Base-by-base conservation (phyloP, 2,113 vertebrate genomes). In the Lagopus muta region DNA sequence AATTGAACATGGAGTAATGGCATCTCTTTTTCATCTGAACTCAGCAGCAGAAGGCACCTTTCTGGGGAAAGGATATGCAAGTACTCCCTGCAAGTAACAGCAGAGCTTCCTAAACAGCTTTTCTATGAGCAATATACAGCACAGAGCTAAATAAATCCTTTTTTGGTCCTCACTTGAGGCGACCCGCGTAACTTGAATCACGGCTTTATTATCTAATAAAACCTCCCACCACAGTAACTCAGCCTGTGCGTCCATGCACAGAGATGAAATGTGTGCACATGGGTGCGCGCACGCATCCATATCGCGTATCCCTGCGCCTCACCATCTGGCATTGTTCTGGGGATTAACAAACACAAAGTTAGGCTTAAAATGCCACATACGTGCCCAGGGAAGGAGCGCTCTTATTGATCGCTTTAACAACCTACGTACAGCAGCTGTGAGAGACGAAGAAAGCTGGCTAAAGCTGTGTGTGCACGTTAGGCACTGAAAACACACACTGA, bases 381-480 rank as follows among this genome's bases (percentile, higher is more conserved):
- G 0, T 4, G 18, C 52, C 42, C 65, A 64, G 55, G n/a, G 47
- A 93, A 85, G 43, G 42, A 90, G 36, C 64, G 57, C 40, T 89
- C 81, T 60, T 50, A 24, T 45, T 66, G 58, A 38, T 76, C 21
- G 48, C 43, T 90, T 88, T 76, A 64, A 65, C 74, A 78, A 52
- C 71, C 34, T 90, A 61, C 0, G 0, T 18, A 11, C 36, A 80
- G 21, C n/a, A 0, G 0, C 67, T 66, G 24, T 0, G 0, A 71
- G 54, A 85, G 27, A 50, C 7, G 58, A 81, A n/a, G 70, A 38
- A 64, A 85, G 67, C 16, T 40, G 73, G 40, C n/a, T 13, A 42
- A 48, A 70, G 34, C 2, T 3, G 70, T 0, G 0, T 66, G 47
- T 0, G 0, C 1, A 0, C 0, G 0, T 48, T 36, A 65, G 70